phyloP scores from a whole-genome alignment of 2,888 invertebrate species.

The Isotomurus palustris region DNA sequence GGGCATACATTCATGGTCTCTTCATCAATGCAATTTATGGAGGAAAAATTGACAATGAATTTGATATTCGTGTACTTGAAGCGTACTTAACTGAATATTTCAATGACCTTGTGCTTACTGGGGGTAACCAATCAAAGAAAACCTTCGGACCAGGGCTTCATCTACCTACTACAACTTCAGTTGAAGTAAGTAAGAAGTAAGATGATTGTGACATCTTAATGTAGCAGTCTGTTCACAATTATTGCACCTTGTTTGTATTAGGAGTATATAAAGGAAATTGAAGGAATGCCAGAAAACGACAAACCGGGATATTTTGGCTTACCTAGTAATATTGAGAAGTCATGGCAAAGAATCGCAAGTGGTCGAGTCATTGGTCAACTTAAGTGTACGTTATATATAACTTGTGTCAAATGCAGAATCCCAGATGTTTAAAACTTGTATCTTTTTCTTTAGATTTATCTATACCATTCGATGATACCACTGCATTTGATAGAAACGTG shows the following conservation, averaged over 20 bases:
- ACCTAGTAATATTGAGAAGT: constrained; percentile 78
- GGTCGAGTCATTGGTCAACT: constrained; percentile 60
- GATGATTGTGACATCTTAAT: neutral
- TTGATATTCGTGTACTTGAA: constrained; percentile 64
- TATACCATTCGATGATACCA: constrained; percentile 51
- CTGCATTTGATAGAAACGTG: constrained; percentile 54
- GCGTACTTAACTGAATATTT: constrained; percentile 65
- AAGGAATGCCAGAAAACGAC: constrained; percentile 66
- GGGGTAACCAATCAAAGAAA: constrained; percentile 57
- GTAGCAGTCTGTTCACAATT: neutral
- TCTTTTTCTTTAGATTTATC: constrained; percentile 48
- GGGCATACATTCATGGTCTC: constrained; percentile 72
- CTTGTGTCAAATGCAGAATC: neutral
- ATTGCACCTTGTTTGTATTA: constrained; percentile 48
- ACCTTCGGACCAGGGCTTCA: constrained; percentile 54
- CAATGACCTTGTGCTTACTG: constrained; percentile 54
- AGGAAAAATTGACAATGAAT: constrained; percentile 73
- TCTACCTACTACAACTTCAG: constrained; percentile 16
- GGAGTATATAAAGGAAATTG: constrained; percentile 64
- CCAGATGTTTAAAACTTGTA: neutral
- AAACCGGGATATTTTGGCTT: constrained; percentile 72
- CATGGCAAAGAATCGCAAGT: constrained; percentile 70
- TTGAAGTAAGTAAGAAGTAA: constrained; percentile 6
- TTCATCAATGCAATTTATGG: constrained; percentile 78
- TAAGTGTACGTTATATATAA: constrained; percentile 52